Evolutionary conservation across 2,888 invertebrate species (phyloP).

Genomic region (Phymatocera aterrima): DNA sequence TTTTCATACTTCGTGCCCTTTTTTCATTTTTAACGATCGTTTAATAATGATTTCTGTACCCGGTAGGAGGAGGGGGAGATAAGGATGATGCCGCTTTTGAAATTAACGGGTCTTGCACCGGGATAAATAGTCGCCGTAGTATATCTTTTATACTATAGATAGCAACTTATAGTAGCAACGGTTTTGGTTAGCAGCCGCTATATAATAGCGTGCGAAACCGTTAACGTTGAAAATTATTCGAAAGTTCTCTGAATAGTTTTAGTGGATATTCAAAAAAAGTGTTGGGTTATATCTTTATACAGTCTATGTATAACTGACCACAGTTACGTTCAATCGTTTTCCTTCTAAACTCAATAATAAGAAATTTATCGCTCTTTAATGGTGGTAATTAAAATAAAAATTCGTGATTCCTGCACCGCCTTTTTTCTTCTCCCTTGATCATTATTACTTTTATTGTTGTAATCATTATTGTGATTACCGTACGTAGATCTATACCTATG

Average conservation of each 20-base stretch:
- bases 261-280: neutral
- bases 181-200: neutral
- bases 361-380: neutral
- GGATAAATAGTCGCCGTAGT: too few relatives aligned
- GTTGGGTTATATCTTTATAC: neutral
- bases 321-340: slow-evolving; percentile 7
- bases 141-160: too few relatives aligned
- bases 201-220: neutral
- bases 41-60: slow-evolving; percentile 27
- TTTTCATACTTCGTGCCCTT: neutral
- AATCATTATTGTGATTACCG: too few relatives aligned
- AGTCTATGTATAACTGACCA: slow-evolving; percentile 34
- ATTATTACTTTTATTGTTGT: too few relatives aligned
- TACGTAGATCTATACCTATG: too few relatives aligned
- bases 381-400: neutral
- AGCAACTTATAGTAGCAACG: neutral
- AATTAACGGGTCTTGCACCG: slow-evolving; percentile 9
- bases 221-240: slow-evolving; percentile 1
- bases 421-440: neutral
- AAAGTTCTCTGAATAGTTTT: neutral
- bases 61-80: neutral
- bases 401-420: neutral
- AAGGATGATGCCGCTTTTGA: slow-evolving; percentile 4
- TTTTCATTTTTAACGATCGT: slow-evolving; percentile 30
- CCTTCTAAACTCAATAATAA: neutral